These are phyloP conservation scores for Brenthis hecate DNA, from an alignment of 2,888 invertebrate species.

Conservation along the genomic window DNA sequence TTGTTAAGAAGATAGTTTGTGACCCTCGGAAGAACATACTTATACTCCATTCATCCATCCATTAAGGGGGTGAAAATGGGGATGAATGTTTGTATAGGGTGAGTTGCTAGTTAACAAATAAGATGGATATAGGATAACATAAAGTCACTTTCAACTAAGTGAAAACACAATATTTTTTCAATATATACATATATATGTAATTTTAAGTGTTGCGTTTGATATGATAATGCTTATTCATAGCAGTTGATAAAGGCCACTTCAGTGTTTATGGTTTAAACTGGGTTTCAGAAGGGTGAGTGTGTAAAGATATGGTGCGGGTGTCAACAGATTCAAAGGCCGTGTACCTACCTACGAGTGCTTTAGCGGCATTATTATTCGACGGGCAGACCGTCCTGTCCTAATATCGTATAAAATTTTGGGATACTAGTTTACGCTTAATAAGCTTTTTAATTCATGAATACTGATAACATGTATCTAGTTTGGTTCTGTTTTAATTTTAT, in stretches of 20 bases:
- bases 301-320: conserved; percentile 8
- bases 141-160: too few relatives aligned
- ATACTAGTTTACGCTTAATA: too few relatives aligned
- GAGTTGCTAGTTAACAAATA: too few relatives aligned
- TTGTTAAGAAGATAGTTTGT: too few relatives aligned
- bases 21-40: too few relatives aligned
- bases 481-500: too few relatives aligned
- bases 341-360: not conserved
- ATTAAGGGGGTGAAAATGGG: too few relatives aligned
- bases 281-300: conserved; percentile 7
- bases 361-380: not conserved
- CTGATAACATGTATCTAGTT: too few relatives aligned
- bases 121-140: too few relatives aligned
- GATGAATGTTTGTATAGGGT: too few relatives aligned
- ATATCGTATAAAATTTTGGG: not conserved
- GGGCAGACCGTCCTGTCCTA: not conserved
- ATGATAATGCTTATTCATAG: conserved; percentile 5
- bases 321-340: conserved; percentile 7
- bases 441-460: too few relatives aligned
- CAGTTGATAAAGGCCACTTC: not conserved
- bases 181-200: not conserved
- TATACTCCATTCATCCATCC: too few relatives aligned
- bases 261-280: conserved; percentile 3
- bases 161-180: not conserved
- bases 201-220: conserved; percentile 4